A percentile compares a stretch with the other conserved stretches of the same genome.
Conservation (phyloP, 2,888 invertebrate species). For the Hymenopus coronatus region DNA sequence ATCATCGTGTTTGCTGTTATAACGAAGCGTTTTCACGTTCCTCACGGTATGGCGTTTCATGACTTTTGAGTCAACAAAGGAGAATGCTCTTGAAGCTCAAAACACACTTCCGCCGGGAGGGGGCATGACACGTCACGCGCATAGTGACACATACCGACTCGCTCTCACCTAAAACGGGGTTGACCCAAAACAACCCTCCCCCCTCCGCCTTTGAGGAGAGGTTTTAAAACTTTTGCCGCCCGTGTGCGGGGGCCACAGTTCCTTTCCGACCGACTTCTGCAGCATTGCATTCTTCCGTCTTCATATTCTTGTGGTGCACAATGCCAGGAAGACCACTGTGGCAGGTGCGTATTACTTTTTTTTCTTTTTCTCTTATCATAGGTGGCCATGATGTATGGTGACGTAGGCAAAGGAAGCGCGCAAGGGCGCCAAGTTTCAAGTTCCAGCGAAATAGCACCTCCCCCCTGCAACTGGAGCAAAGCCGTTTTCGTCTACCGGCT, state of each 20-base stretch:
- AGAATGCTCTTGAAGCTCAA: background rate
- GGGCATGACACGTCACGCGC: background rate
- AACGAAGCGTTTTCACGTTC: no score
- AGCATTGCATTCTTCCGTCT: background rate
- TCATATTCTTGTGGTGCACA: background rate
- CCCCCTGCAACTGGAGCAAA: no score
- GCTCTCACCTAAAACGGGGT: conserved; percentile 19
- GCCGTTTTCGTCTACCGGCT: no score
- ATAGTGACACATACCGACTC: background rate
- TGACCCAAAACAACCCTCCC: conserved; percentile 8
- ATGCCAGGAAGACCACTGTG: background rate
- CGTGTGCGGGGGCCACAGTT: background rate
- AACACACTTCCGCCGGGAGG: background rate
- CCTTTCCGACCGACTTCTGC: background rate
- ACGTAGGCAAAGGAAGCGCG: background rate
- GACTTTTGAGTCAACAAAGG: no score
- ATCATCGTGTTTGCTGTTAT: no score
- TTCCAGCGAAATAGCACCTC: background rate
- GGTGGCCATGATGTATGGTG: background rate
- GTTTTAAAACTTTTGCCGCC: background rate
- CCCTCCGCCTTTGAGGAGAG: background rate
- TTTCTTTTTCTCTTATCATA: background rate
- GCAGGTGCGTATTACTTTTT: background rate
- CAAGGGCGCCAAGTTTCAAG: background rate
- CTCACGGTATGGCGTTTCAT: no score